Evolutionary conservation across 1,140 invertebrate species (phyloP).

Genomic region (Daktulosphaira vitifoliae): DNA sequence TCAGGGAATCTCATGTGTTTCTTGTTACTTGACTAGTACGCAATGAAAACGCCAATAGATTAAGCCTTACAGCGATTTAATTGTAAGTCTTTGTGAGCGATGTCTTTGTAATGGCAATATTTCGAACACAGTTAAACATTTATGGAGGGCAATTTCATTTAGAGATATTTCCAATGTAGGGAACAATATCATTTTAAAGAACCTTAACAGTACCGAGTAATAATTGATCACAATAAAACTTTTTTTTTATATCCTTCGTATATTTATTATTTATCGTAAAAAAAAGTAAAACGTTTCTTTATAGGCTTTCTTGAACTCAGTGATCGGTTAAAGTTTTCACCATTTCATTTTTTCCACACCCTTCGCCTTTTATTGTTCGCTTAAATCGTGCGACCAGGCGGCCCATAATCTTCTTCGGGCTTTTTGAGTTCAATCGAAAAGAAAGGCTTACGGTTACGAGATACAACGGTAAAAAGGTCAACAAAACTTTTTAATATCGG

Average conservation of each 20-base stretch:
- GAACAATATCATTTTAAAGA: too few relatives aligned
- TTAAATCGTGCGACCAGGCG: neutral
- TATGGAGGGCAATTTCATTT: too few relatives aligned
- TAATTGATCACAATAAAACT: too few relatives aligned
- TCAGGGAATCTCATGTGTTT: too few relatives aligned
- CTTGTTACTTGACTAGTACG: too few relatives aligned
- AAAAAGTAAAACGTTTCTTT: slow-evolving; percentile 13
- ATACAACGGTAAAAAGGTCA: slow-evolving; percentile 25
- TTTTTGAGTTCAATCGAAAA: slow-evolving; percentile 31
- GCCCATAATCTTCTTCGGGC: slow-evolving; percentile 7
- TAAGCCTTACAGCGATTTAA: too few relatives aligned
- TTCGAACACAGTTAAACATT: too few relatives aligned
- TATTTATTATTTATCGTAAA: slow-evolving; percentile 29
- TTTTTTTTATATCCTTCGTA: slow-evolving; percentile 5
- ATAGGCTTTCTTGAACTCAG: slow-evolving; percentile 11
- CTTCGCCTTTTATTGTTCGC: slow-evolving; percentile 3
- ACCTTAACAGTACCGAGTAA: too few relatives aligned
- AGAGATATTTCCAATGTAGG: too few relatives aligned
- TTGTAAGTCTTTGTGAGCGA: too few relatives aligned
- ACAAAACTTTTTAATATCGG: slow-evolving; percentile 33
- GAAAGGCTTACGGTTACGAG: slow-evolving; percentile 22
- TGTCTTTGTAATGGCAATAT: too few relatives aligned
- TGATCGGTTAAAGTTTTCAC: slow-evolving; percentile 22
- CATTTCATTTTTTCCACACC: neutral
- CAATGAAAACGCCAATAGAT: too few relatives aligned